These are phyloP conservation scores for Drymodes brunneopygia DNA, from an alignment of 2,113 vertebrate genomes.

Conservation along the genomic window DNA sequence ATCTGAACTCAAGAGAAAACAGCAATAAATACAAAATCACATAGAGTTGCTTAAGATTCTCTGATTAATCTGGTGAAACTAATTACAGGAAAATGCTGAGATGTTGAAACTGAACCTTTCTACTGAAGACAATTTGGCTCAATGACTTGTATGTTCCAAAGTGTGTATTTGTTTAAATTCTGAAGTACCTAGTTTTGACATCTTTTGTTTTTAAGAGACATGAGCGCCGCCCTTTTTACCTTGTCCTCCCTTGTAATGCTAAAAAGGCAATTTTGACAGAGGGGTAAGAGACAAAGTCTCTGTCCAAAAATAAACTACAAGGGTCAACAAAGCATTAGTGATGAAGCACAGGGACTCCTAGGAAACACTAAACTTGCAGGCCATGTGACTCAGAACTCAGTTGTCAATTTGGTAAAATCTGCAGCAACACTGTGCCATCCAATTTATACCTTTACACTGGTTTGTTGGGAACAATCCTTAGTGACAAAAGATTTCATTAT, in stretches of 20 bases:
- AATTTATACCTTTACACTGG: background rate
- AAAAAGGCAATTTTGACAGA: background rate
- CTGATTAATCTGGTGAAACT: background rate
- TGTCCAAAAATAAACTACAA: background rate
- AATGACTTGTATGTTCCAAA: background rate
- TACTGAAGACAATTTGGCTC: background rate
- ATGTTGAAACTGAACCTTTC: background rate
- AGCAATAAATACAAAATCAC: background rate
- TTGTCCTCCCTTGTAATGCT: background rate
- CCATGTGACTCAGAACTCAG: background rate
- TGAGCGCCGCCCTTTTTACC: rapidly evolving
- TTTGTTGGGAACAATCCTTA: background rate
- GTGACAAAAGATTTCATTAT: background rate
- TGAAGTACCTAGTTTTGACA: background rate
- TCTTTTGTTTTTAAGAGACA: background rate
- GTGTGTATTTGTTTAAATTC: background rate
- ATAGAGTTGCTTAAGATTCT: background rate
- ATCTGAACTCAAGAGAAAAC: background rate
- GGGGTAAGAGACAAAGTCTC: background rate
- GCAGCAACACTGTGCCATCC: background rate
- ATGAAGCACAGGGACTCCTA: background rate
- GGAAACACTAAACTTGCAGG: background rate
- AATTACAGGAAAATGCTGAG: background rate
- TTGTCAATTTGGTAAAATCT: background rate
- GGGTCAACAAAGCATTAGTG: background rate